phyloP scores from a whole-genome alignment of 2,113 vertebrate genomes.

The Thryonomys swinderianus region DNA sequence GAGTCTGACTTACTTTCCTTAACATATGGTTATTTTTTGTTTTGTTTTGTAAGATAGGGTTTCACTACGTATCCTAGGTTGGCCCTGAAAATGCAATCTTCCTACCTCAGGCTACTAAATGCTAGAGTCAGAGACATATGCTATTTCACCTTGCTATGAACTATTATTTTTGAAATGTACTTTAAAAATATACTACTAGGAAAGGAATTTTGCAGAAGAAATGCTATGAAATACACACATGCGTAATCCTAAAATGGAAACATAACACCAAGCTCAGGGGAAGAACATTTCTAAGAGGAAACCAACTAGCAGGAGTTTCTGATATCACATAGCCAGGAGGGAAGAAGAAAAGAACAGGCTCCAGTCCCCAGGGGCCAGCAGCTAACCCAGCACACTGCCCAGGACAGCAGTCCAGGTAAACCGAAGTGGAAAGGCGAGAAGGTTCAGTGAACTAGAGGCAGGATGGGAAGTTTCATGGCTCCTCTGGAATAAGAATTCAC shows the following conservation, averaged over 20 bases:
- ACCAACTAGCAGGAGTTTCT: background rate
- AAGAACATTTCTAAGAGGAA: slow-evolving; percentile 9
- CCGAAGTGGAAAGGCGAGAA: no score
- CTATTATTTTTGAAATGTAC: background rate
- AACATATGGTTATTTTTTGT: background rate
- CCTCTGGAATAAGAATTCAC: background rate
- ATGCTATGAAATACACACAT: background rate
- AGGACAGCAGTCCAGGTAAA: background rate
- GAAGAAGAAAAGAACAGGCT: background rate
- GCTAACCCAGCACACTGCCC: background rate
- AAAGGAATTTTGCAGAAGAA: background rate
- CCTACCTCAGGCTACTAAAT: background rate
- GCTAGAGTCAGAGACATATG: background rate
- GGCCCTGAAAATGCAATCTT: background rate
- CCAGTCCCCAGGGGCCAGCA: background rate
- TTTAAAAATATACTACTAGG: background rate
- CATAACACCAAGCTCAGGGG: background rate
- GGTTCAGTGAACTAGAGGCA: no score
- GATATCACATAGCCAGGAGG: no score
- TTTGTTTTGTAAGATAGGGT: background rate
- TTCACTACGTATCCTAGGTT: background rate
- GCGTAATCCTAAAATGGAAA: background rate
- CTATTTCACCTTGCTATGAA: background rate
- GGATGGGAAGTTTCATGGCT: no score
- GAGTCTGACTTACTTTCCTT: background rate